Percentiles rank a stretch among this genome's conserved stretches.
Evolutionary conservation across 1,140 invertebrate species (phyloP).

Genomic region (Drosophila asahinai): DNA sequence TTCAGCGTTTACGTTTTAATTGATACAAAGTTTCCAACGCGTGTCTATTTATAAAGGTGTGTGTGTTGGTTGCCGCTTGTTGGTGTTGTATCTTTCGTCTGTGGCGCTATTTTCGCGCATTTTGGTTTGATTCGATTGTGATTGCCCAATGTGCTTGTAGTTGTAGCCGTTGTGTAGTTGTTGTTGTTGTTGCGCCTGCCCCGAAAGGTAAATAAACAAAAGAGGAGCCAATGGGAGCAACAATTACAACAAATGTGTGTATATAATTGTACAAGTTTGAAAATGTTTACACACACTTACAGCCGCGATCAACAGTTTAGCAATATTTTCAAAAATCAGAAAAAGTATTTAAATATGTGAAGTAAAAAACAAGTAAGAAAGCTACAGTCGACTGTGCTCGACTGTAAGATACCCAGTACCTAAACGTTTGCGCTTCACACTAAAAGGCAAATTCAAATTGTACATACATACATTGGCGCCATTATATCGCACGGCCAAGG

Average conservation of each 20-base stretch:
- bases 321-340: neutral
- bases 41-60: slow-evolving; percentile 75
- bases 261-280: slow-evolving; percentile 63
- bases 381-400: too few relatives aligned
- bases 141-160: slow-evolving; percentile 65
- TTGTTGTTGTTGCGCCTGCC: slow-evolving; percentile 65
- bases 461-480: too few relatives aligned
- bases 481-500: too few relatives aligned
- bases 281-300: slow-evolving; percentile 65
- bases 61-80: slow-evolving; percentile 16
- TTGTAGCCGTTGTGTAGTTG: slow-evolving; percentile 29
- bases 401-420: too few relatives aligned
- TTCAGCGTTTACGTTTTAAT: slow-evolving; percentile 67
- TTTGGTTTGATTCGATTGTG: slow-evolving; percentile 75
- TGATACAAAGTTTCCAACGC: slow-evolving; percentile 77
- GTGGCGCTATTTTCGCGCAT: slow-evolving; percentile 73
- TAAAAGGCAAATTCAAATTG: too few relatives aligned
- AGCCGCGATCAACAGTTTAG: slow-evolving; percentile 2
- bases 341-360: neutral
- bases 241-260: slow-evolving; percentile 77
- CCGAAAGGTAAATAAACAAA: slow-evolving; percentile 82
- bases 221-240: slow-evolving; percentile 56
- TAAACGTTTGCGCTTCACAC: too few relatives aligned
- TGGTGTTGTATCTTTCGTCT: slow-evolving; percentile 26
- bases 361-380: too few relatives aligned